Conservation (phyloP, 2,888 invertebrate genomes). For the Notodonta dromedarius region DNA sequence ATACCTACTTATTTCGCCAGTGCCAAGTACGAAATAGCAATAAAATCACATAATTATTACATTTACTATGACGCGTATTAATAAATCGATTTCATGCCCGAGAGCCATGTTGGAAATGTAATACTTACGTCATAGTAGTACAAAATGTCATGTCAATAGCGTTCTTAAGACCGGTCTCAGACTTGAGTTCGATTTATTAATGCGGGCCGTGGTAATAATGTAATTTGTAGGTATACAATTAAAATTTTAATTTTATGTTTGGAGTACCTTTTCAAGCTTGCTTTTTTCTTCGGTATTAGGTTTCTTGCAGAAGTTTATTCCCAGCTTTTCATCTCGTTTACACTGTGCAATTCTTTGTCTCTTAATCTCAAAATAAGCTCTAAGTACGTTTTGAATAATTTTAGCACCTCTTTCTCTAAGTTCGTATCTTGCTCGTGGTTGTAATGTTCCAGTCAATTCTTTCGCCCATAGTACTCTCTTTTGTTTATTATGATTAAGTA, state of each 20-base stretch:
- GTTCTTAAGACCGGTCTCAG: no score
- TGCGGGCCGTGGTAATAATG: no score
- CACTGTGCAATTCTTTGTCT: constrained; percentile 49
- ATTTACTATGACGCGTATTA: no score
- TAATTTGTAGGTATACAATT: no score
- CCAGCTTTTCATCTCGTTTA: constrained; percentile 53
- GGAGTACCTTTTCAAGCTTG: neutral
- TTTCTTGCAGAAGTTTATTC: constrained; percentile 43
- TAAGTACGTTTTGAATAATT: constrained; percentile 57
- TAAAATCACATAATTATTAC: no score
- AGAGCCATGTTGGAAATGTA: no score
- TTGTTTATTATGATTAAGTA: constrained; percentile 29
- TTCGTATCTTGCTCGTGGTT: constrained; percentile 48
- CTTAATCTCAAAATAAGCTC: constrained; percentile 62
- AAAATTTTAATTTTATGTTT: neutral
- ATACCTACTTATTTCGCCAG: no score
- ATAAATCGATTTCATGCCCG: no score
- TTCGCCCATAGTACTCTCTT: constrained; percentile 60
- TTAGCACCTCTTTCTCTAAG: constrained; percentile 53
- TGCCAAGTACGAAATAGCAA: no score
- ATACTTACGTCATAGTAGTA: no score
- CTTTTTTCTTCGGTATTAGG: constrained; percentile 15
- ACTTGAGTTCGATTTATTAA: no score
- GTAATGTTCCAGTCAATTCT: constrained; percentile 51
- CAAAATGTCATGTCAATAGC: no score